These are phyloP conservation scores for Copidosoma floridanum DNA, from an alignment of 1,140 invertebrate species.

Conservation along the genomic window DNA sequence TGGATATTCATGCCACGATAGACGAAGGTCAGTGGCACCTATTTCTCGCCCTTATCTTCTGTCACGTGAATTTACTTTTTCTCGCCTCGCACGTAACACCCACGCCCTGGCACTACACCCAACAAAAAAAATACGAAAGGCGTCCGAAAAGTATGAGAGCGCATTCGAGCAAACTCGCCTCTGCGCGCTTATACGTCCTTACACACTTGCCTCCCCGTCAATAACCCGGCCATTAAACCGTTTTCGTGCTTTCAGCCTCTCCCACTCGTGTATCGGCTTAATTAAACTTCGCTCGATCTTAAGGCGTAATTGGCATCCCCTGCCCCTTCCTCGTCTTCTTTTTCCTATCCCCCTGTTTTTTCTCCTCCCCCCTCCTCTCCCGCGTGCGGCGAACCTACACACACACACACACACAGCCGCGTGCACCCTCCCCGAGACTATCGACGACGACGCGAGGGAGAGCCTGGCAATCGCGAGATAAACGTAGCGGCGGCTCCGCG, in stretches of 20 bases:
- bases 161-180: neutral
- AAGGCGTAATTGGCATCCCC: conserved; percentile 24
- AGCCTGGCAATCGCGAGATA: no score
- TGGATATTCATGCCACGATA: conserved; percentile 34
- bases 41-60: no score
- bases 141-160: neutral
- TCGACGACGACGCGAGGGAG: no score
- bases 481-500: neutral
- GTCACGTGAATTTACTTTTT: no score
- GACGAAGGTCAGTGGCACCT: conserved; percentile 26
- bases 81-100: neutral
- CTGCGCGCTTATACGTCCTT: neutral
- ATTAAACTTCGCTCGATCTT: conserved; percentile 36
- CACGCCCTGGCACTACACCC: neutral
- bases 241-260: neutral
- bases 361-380: no score
- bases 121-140: neutral
- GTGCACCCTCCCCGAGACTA: no score
- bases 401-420: no score
- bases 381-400: no score
- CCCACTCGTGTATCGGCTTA: conserved; percentile 31
- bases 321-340: neutral
- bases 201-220: conserved; percentile 12
- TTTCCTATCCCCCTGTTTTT: neutral
- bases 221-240: conserved; percentile 33